phyloP scores from a whole-genome alignment of 2,113 vertebrate genomes.

The Psilopogon haemacephalus region DNA sequence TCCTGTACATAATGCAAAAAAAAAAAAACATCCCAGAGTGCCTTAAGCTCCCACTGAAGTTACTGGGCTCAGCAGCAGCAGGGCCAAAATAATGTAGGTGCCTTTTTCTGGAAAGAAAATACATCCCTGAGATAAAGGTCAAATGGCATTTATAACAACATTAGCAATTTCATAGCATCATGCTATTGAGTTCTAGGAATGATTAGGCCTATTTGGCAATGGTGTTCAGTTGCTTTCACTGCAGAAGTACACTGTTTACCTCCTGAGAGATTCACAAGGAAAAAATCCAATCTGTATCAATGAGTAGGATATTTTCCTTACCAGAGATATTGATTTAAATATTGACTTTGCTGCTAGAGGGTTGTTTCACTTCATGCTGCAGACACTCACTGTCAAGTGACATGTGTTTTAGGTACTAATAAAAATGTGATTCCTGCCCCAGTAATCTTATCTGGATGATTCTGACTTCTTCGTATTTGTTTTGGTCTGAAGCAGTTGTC shows the following conservation, averaged over 20 bases:
- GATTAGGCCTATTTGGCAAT: conserved; percentile 31
- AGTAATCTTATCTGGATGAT: background rate
- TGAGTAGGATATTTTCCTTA: conserved; percentile 72
- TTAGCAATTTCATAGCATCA: conserved; percentile 44
- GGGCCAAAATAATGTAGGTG: background rate
- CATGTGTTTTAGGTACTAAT: conserved; percentile 53
- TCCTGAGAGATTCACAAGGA: conserved; percentile 66
- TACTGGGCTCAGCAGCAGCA: background rate
- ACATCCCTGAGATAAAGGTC: background rate
- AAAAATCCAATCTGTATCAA: conserved; percentile 63
- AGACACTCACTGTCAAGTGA: conserved; percentile 54
- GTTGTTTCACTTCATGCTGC: conserved; percentile 46
- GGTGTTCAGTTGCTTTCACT: conserved; percentile 29
- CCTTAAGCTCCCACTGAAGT: background rate
- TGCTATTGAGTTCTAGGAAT: conserved; percentile 47
- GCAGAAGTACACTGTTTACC: conserved; percentile 52
- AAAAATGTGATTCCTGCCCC: conserved; percentile 52
- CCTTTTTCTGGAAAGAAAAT: conserved; percentile 6
- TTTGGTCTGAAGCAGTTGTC: background rate
- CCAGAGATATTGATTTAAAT: conserved; percentile 71
- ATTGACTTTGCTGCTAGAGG: conserved; percentile 60
- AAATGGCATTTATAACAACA: conserved; percentile 48
- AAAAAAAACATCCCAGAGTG: background rate
- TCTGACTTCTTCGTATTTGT: background rate
- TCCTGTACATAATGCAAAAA: background rate